A percentile compares a stretch with the other conserved stretches of the same genome.
These are phyloP conservation scores for Mustela nigripes DNA, from an alignment of 2,113 vertebrate genomes.

Conservation along the genomic window DNA sequence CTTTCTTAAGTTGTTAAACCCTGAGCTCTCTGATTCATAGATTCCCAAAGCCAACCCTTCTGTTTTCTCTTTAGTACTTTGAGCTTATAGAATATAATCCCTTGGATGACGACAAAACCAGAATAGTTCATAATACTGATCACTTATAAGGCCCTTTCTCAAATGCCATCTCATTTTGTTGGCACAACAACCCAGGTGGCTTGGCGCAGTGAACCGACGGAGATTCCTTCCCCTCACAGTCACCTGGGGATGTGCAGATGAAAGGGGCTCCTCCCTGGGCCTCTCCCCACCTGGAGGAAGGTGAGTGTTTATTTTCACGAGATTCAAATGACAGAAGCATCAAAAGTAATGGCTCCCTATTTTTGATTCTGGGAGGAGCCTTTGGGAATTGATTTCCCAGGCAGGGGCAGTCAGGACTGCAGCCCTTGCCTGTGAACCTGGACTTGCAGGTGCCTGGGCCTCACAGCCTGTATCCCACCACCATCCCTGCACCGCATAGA, in stretches of 20 bases:
- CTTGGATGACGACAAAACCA: background rate
- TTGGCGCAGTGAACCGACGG: rapidly evolving
- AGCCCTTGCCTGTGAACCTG: background rate
- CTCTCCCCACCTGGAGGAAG: background rate
- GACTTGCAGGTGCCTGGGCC: background rate
- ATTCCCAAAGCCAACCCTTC: background rate
- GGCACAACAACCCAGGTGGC: too few relatives aligned
- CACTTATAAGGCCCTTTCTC: background rate
- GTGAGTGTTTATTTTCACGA: background rate
- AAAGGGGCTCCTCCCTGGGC: too few relatives aligned
- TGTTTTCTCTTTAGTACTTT: background rate
- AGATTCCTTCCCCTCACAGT: background rate
- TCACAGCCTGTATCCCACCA: background rate
- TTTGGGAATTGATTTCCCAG: background rate
- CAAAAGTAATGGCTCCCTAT: background rate
- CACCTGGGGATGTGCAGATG: background rate
- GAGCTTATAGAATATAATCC: background rate
- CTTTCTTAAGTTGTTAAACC: background rate
- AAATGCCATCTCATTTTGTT: background rate
- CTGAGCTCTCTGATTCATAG: background rate
- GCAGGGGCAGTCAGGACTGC: background rate
- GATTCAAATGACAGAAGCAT: background rate
- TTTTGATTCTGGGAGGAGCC: background rate
- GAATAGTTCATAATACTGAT: background rate
- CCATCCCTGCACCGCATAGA: background rate